Conservation (phyloP, 2,888 invertebrate species). For the Drosophila peninsularis region DNA sequence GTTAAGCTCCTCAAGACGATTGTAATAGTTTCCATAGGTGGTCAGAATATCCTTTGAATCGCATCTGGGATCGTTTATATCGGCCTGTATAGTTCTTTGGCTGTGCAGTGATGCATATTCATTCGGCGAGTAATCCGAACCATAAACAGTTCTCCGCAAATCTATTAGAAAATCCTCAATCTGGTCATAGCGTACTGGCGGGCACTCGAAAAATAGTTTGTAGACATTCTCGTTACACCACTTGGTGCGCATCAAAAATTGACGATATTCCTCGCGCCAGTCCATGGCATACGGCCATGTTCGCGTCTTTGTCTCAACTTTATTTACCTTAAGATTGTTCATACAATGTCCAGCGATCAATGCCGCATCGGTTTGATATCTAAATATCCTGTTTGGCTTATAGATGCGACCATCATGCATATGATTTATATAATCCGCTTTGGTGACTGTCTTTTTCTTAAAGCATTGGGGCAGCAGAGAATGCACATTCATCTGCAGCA, state of each 20-base stretch:
- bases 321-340: conserved; percentile 55
- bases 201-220: conserved; percentile 58
- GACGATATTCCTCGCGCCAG: conserved; percentile 67
- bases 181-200: conserved; percentile 48
- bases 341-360: conserved; percentile 57
- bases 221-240: conserved; percentile 65
- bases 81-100: conserved; percentile 21
- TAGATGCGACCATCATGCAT: conserved; percentile 30
- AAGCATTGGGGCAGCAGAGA: conserved; percentile 45
- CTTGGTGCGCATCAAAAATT: conserved; percentile 56
- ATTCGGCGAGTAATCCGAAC: conserved; percentile 53
- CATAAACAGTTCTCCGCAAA: conserved; percentile 48
- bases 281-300: conserved; percentile 69
- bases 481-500: conserved; percentile 40
- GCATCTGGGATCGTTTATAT: background rate
- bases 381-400: conserved; percentile 30
- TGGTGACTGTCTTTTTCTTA: conserved; percentile 24
- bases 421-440: conserved; percentile 55
- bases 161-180: conserved; percentile 49
- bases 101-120: conserved; percentile 61
- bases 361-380: conserved; percentile 54
- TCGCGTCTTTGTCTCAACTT: conserved; percentile 41
- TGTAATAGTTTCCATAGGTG: conserved; percentile 75
- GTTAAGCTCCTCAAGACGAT: conserved; percentile 67
- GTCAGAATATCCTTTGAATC: conserved; percentile 66